Percentiles rank a stretch among this genome's conserved stretches.
These are phyloP conservation scores for Homarus americanus DNA, from an alignment of 1,140 invertebrate genomes.

Conservation along the genomic window DNA sequence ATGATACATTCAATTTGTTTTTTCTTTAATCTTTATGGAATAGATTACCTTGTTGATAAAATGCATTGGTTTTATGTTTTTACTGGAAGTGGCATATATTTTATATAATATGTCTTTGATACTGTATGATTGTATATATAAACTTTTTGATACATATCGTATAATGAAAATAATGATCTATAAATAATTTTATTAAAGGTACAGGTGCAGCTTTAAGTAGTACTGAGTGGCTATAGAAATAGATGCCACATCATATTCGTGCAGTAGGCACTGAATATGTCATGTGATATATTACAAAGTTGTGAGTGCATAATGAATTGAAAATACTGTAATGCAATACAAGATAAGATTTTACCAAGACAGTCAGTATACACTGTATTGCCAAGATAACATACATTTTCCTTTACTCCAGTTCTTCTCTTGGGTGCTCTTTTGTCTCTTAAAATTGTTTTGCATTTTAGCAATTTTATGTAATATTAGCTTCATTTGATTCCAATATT, in stretches of 20 bases:
- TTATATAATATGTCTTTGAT: constrained; percentile 31
- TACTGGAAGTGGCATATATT: constrained; percentile 33
- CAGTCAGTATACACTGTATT: not conserved
- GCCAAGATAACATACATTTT: not conserved
- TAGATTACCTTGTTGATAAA: constrained; percentile 22
- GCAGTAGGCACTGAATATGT: not conserved
- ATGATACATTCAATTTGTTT: constrained; percentile 42
- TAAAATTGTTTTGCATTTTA: too few species aligned
- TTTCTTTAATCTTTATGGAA: constrained; percentile 24
- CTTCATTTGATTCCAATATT: too few species aligned
- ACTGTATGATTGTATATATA: constrained; percentile 29
- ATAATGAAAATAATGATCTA: constrained; percentile 40
- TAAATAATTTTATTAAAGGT: constrained; percentile 18
- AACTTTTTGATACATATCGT: constrained; percentile 32
- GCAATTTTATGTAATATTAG: too few species aligned
- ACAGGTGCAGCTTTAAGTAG: not conserved
- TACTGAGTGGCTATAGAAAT: not conserved
- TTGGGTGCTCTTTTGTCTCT: not conserved
- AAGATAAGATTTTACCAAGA: not conserved
- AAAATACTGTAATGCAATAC: not conserved
- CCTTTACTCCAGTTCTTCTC: too few species aligned
- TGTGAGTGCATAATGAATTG: not conserved
- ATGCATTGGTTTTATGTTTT: constrained; percentile 9
- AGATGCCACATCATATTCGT: not conserved
- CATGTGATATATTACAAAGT: constrained; percentile 1